phyloP scores from a whole-genome alignment of 2,888 invertebrate genomes.

The Ctena decussata region DNA sequence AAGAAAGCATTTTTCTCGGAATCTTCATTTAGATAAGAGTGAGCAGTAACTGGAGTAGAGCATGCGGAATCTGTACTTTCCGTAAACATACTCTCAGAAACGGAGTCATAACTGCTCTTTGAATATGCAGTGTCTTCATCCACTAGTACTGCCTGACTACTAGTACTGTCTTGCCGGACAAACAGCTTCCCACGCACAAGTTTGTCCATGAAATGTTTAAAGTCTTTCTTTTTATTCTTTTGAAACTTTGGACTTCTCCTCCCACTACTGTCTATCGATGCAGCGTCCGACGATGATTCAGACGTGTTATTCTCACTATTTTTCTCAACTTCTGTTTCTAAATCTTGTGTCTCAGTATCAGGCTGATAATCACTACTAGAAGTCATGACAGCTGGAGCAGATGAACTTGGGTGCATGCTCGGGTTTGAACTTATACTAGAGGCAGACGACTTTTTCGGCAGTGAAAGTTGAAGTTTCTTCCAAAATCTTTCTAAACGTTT shows the following conservation, averaged over 20 bases:
- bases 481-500: slow-evolving; percentile 71
- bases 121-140: slow-evolving; percentile 60
- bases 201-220: slow-evolving; percentile 61
- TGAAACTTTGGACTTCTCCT: slow-evolving; percentile 19
- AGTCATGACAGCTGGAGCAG: background rate
- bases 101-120: slow-evolving; percentile 55
- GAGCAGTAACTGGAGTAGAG: slow-evolving; percentile 36
- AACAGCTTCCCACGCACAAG: slow-evolving; percentile 51
- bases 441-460: slow-evolving; percentile 69
- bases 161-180: slow-evolving; percentile 60
- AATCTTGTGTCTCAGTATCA: background rate
- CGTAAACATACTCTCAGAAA: slow-evolving; percentile 57
- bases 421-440: background rate
- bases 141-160: slow-evolving; percentile 59
- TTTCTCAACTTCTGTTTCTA: background rate
- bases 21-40: slow-evolving; percentile 31
- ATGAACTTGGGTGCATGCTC: background rate
- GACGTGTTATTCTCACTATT: background rate
- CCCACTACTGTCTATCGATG: background rate
- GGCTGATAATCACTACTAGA: background rate
- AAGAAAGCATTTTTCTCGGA: slow-evolving; percentile 5
- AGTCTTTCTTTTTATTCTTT: slow-evolving; percentile 40
- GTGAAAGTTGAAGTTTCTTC: slow-evolving; percentile 71
- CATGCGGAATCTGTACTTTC: slow-evolving; percentile 60
- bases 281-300: background rate